Evolutionary conservation across 2,888 invertebrate genomes (phyloP), one percentile per base, ranked within the genome.

Genomic region (Nomada fabriciana): DNA sequence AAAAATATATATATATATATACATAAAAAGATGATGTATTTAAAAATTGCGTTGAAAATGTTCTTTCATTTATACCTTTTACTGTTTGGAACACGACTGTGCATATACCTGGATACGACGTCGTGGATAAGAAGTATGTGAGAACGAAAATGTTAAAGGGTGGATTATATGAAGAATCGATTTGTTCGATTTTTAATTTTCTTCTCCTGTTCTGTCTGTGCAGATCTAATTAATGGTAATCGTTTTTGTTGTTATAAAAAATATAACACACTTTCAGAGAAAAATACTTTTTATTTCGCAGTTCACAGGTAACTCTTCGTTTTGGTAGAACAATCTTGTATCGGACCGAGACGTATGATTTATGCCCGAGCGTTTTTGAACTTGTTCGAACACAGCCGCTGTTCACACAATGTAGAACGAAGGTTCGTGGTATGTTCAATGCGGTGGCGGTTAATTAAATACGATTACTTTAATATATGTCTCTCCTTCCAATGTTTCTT

Each of bases 1-100:
- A 90, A 88, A 91, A 29, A 75, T 55, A n/a, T n/a, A 78, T 70
- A 76, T 76, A 84, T 74, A 80, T 69, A 83, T 60, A 87, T 55
- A 86, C 64, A 88, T 64, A 86, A 85, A 86, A 88, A 88, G 85
- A 90, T 89, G 88, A 86, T 90, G 88, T 90, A 90, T 90, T 90
- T 85, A 84, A 90, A 84, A 68, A 76, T 65, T 80, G 80, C 72
- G 67, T 72, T 52, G 20, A 47, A 76, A 60, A 52, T 80, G 47
- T 71, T 79, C 60, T 69, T 76, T 87, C 59, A 78, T 67, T 68
- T 68, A 18, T 18, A 52, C 63, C 75, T 59, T 36, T 52, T 15
- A 10, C 10, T 25, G 4, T 10, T 47, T n/a, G 50, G 25, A 53
- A 50, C 10, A 43, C 9, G 42, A 36, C 15, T 13, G 50, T 52